phyloP scores from a whole-genome alignment of 2,797 vertebrate species.

The Xiphorhynchus erythropygius region DNA sequence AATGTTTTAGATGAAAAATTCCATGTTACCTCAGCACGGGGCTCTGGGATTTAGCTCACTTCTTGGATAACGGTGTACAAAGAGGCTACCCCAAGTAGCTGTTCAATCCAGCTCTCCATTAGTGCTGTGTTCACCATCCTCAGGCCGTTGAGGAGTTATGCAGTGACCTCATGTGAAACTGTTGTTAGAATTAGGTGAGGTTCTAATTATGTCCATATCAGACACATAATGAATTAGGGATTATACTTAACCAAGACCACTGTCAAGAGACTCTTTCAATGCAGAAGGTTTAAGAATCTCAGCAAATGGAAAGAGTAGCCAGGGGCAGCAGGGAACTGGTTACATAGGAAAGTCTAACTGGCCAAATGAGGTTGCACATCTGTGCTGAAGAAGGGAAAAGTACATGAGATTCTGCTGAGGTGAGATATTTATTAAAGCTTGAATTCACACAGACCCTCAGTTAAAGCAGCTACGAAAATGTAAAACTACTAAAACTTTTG shows the following conservation, averaged over 20 bases:
- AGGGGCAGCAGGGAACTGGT: background rate
- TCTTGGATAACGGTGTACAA: background rate
- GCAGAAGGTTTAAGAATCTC: background rate
- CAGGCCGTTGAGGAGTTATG: rapidly evolving
- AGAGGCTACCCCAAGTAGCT: background rate
- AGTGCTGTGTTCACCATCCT: background rate
- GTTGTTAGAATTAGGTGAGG: background rate
- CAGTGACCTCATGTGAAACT: background rate
- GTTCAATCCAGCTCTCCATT: background rate
- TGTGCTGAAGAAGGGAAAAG: background rate
- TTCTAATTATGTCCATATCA: conserved; percentile 16
- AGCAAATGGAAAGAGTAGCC: background rate
- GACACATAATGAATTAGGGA: background rate
- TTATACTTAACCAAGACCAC: background rate
- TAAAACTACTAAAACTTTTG: background rate
- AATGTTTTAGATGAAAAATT: background rate
- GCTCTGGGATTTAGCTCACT: background rate
- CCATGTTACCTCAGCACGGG: background rate
- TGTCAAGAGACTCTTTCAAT: background rate
- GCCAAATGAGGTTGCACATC: background rate
- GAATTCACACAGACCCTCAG: background rate
- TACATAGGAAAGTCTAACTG: background rate
- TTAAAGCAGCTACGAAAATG: background rate
- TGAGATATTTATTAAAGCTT: background rate
- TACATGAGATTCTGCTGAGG: background rate